Evolutionary conservation across 2,797 vertebrate genomes (phyloP).

Genomic region (Fringilla coelebs): DNA sequence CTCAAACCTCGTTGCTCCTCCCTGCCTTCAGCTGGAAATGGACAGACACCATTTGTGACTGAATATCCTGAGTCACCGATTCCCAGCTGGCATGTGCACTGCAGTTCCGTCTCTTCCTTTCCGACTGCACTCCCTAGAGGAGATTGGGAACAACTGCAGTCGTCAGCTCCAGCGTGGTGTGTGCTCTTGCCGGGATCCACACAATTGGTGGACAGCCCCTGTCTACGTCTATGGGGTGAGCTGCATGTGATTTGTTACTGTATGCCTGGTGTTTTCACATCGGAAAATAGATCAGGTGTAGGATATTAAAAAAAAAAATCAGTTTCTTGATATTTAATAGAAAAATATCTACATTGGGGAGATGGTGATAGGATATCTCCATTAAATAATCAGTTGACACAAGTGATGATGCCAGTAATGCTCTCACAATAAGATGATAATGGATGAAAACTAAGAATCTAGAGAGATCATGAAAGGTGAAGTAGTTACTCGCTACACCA

Average conservation of each 20-base stretch:
- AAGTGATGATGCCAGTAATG: not conserved
- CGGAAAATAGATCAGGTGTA: not conserved
- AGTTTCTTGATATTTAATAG: not conserved
- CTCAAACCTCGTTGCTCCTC: not conserved
- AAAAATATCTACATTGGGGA: not conserved
- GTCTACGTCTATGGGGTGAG: constrained; percentile 22
- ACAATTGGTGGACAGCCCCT: not conserved
- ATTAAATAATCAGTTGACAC: not conserved
- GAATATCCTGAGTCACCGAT: constrained; percentile 59
- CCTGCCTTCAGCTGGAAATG: not conserved
- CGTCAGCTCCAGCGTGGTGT: not conserved
- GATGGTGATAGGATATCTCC: not conserved
- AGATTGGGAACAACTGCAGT: constrained; percentile 42
- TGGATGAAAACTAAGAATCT: not conserved
- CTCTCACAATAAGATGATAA: not conserved
- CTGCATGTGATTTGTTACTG: constrained; percentile 18
- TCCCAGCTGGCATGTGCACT: constrained; percentile 25
- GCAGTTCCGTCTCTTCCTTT: constrained; percentile 47
- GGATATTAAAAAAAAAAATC: not conserved
- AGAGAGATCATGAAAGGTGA: not conserved
- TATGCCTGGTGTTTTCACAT: not conserved
- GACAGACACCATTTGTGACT: constrained; percentile 22
- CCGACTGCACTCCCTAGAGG: constrained; percentile 68
- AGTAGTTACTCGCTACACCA: not conserved
- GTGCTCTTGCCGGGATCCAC: not conserved